phyloP scores from a whole-genome alignment of 2,888 invertebrate genomes.

The Julus scandinavius region DNA sequence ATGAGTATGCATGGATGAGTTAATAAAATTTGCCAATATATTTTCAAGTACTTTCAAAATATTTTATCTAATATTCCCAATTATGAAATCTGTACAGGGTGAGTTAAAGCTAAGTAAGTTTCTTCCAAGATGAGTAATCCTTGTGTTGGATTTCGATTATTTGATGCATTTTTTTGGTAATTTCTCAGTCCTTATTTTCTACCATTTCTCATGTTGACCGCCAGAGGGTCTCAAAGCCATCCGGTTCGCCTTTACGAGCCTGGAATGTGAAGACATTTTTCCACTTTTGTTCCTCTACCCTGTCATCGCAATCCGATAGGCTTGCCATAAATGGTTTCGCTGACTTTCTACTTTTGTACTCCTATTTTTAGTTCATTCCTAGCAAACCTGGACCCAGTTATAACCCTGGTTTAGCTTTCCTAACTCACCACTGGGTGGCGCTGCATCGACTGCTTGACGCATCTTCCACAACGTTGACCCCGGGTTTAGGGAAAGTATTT shows the following conservation, averaged over 20 bases:
- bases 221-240: background rate
- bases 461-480: background rate
- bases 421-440: background rate
- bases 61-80: too few species aligned
- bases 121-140: background rate
- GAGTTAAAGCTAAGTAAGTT: too few species aligned
- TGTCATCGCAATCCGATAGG: constrained; percentile 31
- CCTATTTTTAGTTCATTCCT: background rate
- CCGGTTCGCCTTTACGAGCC: background rate
- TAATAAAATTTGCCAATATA: too few species aligned
- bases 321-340: constrained; percentile 24
- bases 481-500: background rate
- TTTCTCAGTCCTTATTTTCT: background rate
- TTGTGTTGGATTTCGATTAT: background rate
- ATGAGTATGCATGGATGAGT: too few species aligned
- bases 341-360: background rate
- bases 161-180: background rate
- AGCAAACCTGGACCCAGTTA: background rate
- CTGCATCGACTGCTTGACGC: background rate
- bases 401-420: background rate
- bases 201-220: background rate
- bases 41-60: too few species aligned
- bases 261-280: background rate
- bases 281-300: constrained; percentile 15
- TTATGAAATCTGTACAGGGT: too few species aligned